These are phyloP conservation scores for Macaria liturata DNA, from an alignment of 2,888 invertebrate genomes.

Conservation along the genomic window DNA sequence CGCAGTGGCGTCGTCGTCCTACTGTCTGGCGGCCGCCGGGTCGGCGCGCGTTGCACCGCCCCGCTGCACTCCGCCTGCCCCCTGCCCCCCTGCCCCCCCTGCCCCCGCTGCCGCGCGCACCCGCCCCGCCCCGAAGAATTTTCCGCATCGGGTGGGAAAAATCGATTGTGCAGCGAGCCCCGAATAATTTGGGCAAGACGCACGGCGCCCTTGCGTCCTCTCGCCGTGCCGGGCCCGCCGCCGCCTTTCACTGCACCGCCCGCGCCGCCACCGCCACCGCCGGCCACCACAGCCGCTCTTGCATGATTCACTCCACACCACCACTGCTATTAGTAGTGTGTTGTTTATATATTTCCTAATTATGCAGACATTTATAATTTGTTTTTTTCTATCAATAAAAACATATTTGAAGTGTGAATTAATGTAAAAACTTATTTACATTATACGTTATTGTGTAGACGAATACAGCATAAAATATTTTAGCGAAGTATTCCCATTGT, in stretches of 20 bases:
- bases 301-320: not conserved
- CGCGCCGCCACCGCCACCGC: slow-evolving; percentile 23
- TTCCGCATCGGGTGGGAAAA: slow-evolving; percentile 84
- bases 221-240: slow-evolving; percentile 37
- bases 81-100: slow-evolving; percentile 55
- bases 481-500: no score
- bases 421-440: no score
- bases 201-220: slow-evolving; percentile 80
- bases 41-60: slow-evolving; percentile 81
- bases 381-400: no score
- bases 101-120: slow-evolving; percentile 61
- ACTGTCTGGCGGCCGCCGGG: slow-evolving; percentile 75
- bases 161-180: slow-evolving; percentile 83
- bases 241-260: slow-evolving; percentile 25
- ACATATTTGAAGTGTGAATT: no score
- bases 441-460: no score
- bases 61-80: slow-evolving; percentile 81
- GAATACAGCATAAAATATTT: no score
- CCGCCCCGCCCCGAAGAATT: slow-evolving; percentile 81
- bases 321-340: no score
- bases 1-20: slow-evolving; percentile 82
- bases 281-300: slow-evolving; percentile 2
- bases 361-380: no score
- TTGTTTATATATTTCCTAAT: no score
- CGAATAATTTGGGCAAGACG: slow-evolving; percentile 83